Evolutionary conservation across 2,113 vertebrate species (phyloP).

Genomic region (Phainopepla nitens): DNA sequence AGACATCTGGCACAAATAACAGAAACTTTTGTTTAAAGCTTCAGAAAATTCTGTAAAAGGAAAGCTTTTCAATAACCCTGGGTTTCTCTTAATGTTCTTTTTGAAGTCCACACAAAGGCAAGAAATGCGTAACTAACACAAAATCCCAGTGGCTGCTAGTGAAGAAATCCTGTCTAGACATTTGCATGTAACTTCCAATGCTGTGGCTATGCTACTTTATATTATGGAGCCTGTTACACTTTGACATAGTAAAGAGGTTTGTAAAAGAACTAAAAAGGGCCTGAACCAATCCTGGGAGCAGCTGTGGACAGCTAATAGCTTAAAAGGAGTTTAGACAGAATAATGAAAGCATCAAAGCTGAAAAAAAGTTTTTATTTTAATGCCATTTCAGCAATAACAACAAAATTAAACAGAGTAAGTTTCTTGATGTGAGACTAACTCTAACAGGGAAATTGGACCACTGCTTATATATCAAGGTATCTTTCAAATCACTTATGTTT

Average conservation of each 20-base stretch:
- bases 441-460: neutral
- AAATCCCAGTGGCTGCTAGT: neutral
- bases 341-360: neutral
- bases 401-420: neutral
- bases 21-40: neutral
- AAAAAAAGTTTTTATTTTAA: neutral
- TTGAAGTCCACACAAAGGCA: neutral
- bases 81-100: neutral
- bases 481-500: neutral
- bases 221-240: neutral
- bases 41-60: neutral
- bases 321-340: neutral
- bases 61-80: neutral
- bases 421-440: neutral
- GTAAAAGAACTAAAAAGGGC: neutral
- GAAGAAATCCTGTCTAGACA: neutral
- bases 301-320: neutral
- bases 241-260: neutral
- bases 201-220: neutral
- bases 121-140: neutral
- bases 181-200: neutral
- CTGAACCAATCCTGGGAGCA: neutral
- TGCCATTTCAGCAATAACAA: neutral
- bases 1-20: neutral
- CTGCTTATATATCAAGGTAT: neutral